These are phyloP conservation scores for Pyrocephalus nanus DNA, from an alignment of 2,797 vertebrate species.

Conservation along the genomic window DNA sequence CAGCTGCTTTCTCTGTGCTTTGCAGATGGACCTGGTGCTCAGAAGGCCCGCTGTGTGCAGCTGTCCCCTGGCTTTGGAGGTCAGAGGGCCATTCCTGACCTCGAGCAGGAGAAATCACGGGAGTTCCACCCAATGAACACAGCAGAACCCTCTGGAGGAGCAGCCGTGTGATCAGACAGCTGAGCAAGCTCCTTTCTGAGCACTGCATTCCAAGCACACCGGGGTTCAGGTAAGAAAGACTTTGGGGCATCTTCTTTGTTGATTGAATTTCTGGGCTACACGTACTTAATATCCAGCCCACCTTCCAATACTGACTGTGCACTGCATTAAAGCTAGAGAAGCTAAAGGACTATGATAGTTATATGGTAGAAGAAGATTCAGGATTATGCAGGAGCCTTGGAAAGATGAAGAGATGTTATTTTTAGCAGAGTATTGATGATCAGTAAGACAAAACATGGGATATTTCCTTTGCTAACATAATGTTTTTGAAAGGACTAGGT, in stretches of 20 bases:
- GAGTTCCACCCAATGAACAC: background rate
- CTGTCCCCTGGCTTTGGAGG: background rate
- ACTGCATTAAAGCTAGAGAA: background rate
- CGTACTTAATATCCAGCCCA: background rate
- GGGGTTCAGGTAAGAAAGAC: background rate
- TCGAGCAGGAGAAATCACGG: rapidly evolving
- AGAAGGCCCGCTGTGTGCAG: background rate
- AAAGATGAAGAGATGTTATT: background rate
- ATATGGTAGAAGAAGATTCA: background rate
- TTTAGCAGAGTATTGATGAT: background rate
- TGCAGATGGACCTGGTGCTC: background rate
- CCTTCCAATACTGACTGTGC: background rate
- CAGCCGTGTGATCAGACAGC: background rate
- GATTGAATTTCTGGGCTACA: background rate
- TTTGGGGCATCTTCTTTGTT: background rate
- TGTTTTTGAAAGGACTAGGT: background rate
- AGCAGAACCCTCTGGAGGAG: background rate
- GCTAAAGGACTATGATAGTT: background rate
- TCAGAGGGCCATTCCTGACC: background rate
- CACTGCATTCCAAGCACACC: background rate
- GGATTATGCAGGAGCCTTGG: background rate
- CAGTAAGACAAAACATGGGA: background rate
- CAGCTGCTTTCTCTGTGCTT: background rate
- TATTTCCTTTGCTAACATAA: background rate
- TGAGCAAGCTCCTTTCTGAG: background rate